Percentiles rank a stretch among this genome's conserved stretches.
These are phyloP conservation scores for Neodiprion pinetum DNA, from an alignment of 1,140 invertebrate genomes.

Conservation along the genomic window DNA sequence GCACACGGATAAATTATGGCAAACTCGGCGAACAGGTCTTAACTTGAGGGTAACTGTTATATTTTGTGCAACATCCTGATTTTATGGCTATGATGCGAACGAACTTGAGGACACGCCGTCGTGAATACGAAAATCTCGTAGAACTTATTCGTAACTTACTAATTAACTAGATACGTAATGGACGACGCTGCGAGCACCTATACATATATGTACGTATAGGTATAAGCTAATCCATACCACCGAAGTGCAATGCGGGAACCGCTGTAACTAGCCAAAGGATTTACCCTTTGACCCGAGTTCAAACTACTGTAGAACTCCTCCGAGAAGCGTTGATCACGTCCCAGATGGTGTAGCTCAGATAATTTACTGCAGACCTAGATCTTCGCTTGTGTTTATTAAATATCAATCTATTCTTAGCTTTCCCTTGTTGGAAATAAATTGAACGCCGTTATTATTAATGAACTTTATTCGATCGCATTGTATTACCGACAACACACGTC, in stretches of 20 bases:
- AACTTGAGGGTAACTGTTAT: slow-evolving; percentile 44
- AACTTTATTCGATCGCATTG: too few species aligned
- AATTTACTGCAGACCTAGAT: too few species aligned
- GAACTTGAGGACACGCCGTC: slow-evolving; percentile 24
- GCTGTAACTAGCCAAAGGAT: background rate
- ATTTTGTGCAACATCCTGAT: slow-evolving; percentile 63
- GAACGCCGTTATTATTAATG: too few species aligned
- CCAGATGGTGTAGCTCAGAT: too few species aligned
- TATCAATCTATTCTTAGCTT: too few species aligned
- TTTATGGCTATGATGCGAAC: slow-evolving; percentile 52
- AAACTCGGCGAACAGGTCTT: slow-evolving; percentile 18
- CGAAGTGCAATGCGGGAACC: too few species aligned
- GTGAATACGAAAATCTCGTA: slow-evolving; percentile 4
- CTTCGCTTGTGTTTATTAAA: too few species aligned
- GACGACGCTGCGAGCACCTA: background rate
- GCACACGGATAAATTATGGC: slow-evolving; percentile 31
- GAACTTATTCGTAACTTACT: slow-evolving; percentile 2
- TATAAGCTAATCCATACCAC: background rate
- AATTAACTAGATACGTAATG: background rate
- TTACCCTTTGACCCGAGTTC: background rate
- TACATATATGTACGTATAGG: too few species aligned
- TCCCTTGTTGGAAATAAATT: too few species aligned
- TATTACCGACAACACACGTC: too few species aligned
- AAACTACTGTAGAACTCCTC: too few species aligned
- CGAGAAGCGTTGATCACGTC: too few species aligned